Base-by-base conservation (phyloP, 2,797 vertebrate species). In the Mus caroli region DNA sequence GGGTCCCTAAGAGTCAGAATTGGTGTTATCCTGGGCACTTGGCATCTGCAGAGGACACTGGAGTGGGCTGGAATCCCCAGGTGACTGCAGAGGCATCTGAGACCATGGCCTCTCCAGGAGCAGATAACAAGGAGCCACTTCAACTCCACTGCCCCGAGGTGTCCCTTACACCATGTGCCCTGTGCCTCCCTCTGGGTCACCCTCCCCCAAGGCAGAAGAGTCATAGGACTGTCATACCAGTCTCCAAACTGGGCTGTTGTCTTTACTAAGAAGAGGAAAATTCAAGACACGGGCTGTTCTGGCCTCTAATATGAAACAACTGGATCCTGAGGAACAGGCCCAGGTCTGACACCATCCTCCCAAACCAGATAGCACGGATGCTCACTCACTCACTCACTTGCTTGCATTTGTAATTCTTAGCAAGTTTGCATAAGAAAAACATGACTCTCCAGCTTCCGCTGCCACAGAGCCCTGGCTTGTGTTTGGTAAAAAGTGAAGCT, bases 271-370 rank as follows among this genome's bases (percentile, higher is more conserved):
- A 93, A 90, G 91, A 96, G 46, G 77, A 85, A 52, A 94, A 86
- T 92, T 69, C 73, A 92, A 93, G 77, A 88, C 86, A 90, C 26
- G 14, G 73, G 50, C 71, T 78, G 77, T 94, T 94, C 90, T 75
- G 46, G 77, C 46, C 73, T 90, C 58, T 96, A 95, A 97, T 93
- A 52, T 94, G 90, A 97, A 97, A 95, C 96, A 97, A 52, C 90
- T 97, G 96, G 82, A 64, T 58, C 62, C 50, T 6, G 43, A 90
- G 93, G 69, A 86, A 17, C 6, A 13, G 84, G 82, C 88, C 90
- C 83, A 90, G 91, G 73, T 82, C 95, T 91, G 92, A 94, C 64
- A 20, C 83, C 91, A 88, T 43, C 88, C 76, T 92, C 84, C 78
- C 60, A 80, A 83, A 69, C 58, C 82, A 95, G 86, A 92, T n/a